A percentile compares a stretch with the other conserved stretches of the same genome.
Conservation (phyloP, 2,888 invertebrate species). For the Aporophyla lueneburgensis region DNA sequence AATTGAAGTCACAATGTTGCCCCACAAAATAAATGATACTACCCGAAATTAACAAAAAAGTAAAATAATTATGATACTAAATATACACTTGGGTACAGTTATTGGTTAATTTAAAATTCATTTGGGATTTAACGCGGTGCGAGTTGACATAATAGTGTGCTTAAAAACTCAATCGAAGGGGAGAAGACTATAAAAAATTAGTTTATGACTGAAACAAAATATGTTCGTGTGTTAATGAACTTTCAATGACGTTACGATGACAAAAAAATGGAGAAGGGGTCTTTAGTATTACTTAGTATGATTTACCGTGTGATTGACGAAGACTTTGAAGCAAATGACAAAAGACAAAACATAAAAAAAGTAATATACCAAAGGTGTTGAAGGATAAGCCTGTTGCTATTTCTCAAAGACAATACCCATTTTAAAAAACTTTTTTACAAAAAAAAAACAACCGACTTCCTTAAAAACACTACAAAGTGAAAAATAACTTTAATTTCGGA, state of each 20-base stretch:
- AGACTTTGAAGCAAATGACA: not conserved
- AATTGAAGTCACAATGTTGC: slow-evolving; percentile 32
- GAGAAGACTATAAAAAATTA: slow-evolving; percentile 63
- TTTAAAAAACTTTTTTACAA: no score
- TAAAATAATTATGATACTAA: slow-evolving; percentile 73
- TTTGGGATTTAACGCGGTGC: slow-evolving; percentile 76
- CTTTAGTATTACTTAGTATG: slow-evolving; percentile 35
- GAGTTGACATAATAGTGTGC: slow-evolving; percentile 80
- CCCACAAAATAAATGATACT: slow-evolving; percentile 46
- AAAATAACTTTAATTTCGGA: no score
- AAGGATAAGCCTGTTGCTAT: no score
- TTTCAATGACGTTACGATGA: slow-evolving; percentile 28
- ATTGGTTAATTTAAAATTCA: slow-evolving; percentile 81
- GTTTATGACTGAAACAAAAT: slow-evolving; percentile 72
- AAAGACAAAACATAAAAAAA: no score
- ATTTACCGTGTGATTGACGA: slow-evolving; percentile 46
- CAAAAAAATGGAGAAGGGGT: slow-evolving; percentile 30
- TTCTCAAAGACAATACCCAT: no score
- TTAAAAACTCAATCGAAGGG: slow-evolving; percentile 68
- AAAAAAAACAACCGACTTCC: no score
- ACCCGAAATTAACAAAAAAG: slow-evolving; percentile 59
- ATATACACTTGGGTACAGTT: slow-evolving; percentile 75
- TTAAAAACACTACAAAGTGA: no score
- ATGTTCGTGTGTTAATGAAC: slow-evolving; percentile 59
- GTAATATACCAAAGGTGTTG: no score